These are phyloP conservation scores for Brachionus sp. DNA, from an alignment of 1,140 invertebrate species.

Conservation along the genomic window DNA sequence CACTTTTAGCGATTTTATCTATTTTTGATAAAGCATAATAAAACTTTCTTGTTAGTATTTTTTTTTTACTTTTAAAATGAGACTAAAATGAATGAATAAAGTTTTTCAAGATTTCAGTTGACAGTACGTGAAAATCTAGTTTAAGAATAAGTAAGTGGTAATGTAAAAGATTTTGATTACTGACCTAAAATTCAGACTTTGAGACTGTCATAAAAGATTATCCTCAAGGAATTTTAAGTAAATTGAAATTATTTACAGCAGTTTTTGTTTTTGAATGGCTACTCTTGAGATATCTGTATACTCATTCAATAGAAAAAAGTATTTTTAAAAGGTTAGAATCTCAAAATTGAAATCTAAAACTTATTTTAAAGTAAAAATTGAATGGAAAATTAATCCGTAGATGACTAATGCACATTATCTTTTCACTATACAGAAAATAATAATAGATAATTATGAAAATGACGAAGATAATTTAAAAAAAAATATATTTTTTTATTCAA, in stretches of 20 bases:
- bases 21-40: neutral
- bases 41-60: neutral
- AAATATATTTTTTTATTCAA: neutral
- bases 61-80: neutral
- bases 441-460: neutral
- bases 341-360: neutral
- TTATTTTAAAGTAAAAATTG: neutral
- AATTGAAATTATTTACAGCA: neutral
- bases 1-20: neutral
- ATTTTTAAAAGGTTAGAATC: neutral
- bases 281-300: neutral
- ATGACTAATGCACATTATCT: neutral
- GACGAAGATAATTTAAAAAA: neutral
- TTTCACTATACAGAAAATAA: neutral
- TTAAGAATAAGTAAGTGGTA: neutral
- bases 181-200: neutral
- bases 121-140: neutral
- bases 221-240: neutral
- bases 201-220: neutral
- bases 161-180: neutral
- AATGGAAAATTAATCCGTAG: neutral
- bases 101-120: neutral
- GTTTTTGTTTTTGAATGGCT: neutral
- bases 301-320: neutral
- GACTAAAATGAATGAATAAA: neutral